These are phyloP conservation scores for Andrena dorsata DNA, from an alignment of 2,888 invertebrate genomes.

Conservation along the genomic window DNA sequence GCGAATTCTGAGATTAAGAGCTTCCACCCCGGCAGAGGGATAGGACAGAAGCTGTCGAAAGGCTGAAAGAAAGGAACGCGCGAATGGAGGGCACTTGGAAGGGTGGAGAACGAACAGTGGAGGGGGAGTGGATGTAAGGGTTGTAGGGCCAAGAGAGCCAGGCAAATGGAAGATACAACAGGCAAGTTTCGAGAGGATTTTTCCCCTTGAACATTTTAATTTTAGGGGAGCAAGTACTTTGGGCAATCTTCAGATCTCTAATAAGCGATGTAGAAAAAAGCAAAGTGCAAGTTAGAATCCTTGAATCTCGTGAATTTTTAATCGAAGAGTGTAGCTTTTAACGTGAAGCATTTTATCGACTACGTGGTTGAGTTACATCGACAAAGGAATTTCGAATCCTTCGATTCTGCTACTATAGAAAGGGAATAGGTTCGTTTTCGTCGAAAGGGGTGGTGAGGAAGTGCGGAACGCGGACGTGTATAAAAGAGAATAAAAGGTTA, in stretches of 20 bases:
- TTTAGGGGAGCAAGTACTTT: neutral
- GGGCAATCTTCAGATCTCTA: neutral
- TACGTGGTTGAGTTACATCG: neutral
- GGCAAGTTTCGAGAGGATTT: constrained; percentile 26
- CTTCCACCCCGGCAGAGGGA: constrained; percentile 59
- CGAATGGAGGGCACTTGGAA: constrained; percentile 22
- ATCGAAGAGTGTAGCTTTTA: neutral
- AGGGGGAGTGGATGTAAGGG: constrained; percentile 11
- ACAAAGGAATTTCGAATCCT: neutral
- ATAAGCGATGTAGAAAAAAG: neutral
- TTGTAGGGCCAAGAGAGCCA: constrained; percentile 15
- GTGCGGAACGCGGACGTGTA: constrained; percentile 18
- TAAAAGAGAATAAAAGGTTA: constrained; percentile 44
- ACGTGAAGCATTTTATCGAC: neutral
- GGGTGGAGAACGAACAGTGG: constrained; percentile 21
- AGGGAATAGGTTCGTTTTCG: neutral
- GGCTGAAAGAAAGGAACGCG: constrained; percentile 6
- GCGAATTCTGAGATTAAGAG: constrained; percentile 71
- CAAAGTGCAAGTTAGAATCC: neutral
- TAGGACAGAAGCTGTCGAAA: constrained; percentile 19
- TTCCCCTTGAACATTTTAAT: constrained; percentile 21
- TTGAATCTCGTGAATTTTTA: neutral
- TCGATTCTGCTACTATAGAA: neutral
- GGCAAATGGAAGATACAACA: constrained; percentile 1
- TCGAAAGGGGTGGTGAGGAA: neutral